These are phyloP conservation scores for Ectemnius continuus DNA, from an alignment of 2,888 invertebrate genomes.

Conservation along the genomic window DNA sequence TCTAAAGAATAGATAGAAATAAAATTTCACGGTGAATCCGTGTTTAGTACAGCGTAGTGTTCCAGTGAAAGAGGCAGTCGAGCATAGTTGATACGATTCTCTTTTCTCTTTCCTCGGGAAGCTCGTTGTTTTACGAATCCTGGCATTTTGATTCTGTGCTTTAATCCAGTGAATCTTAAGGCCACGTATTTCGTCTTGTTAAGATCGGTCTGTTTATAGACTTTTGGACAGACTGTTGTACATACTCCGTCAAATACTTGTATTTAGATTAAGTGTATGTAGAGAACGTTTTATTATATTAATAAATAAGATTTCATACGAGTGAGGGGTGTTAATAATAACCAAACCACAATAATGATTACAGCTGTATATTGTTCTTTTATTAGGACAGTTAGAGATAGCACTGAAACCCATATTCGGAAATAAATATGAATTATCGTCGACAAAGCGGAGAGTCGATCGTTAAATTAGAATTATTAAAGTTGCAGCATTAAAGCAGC, in stretches of 20 bases:
- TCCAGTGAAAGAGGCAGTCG: constrained; percentile 9
- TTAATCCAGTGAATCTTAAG: constrained; percentile 52
- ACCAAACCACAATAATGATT: neutral
- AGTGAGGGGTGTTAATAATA: constrained; percentile 10
- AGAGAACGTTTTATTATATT: constrained; percentile 30
- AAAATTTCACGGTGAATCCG: constrained; percentile 26
- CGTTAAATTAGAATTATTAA: constrained; percentile 43
- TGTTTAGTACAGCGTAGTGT: too few relatives aligned
- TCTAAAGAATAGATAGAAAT: constrained; percentile 51
- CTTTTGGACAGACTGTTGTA: constrained; percentile 28
- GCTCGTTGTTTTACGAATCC: constrained; percentile 33
- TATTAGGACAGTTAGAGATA: constrained; percentile 61
- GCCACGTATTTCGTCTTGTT: constrained; percentile 43
- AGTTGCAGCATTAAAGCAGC: constrained; percentile 36
- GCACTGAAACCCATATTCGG: constrained; percentile 56
- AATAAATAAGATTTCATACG: constrained; percentile 44
- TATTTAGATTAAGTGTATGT: constrained; percentile 26
- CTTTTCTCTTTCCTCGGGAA: constrained; percentile 1
- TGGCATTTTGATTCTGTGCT: constrained; percentile 57
- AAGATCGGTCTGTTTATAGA: constrained; percentile 3
- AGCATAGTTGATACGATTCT: neutral
- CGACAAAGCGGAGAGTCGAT: constrained; percentile 37
- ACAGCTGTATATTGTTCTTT: constrained; percentile 53
- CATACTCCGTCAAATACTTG: constrained; percentile 29
- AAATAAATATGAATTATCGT: constrained; percentile 51